Evolutionary conservation across 2,888 invertebrate genomes (phyloP).

Genomic region (Baronia brevicornis): DNA sequence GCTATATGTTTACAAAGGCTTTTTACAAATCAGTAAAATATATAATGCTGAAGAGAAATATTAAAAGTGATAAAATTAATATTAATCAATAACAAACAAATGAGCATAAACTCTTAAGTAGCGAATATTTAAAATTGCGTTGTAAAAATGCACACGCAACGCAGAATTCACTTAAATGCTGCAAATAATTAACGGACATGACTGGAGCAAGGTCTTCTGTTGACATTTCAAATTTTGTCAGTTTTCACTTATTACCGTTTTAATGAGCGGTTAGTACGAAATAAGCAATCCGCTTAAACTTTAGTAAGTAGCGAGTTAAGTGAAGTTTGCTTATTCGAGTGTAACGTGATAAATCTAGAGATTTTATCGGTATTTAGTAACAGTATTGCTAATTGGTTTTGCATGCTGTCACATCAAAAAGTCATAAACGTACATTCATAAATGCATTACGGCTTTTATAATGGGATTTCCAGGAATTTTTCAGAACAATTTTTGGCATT

Average conservation of each 20-base stretch:
- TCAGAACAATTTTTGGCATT: too few species aligned
- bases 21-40: too few species aligned
- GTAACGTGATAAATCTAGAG: slow-evolving; percentile 1
- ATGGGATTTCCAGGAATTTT: too few species aligned
- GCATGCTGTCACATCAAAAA: slow-evolving; percentile 5
- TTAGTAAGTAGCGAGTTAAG: slow-evolving; percentile 1
- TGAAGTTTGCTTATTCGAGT: neutral
- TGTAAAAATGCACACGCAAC: neutral
- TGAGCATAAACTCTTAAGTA: too few species aligned
- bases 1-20: too few species aligned
- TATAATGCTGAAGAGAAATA: too few species aligned
- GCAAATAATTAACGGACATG: slow-evolving; percentile 51
- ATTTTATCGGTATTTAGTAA: slow-evolving; percentile 10
- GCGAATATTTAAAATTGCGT: slow-evolving; percentile 1
- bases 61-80: too few species aligned
- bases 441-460: too few species aligned
- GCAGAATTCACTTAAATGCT: slow-evolving; percentile 31
- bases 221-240: slow-evolving; percentile 57
- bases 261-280: slow-evolving; percentile 25
- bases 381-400: slow-evolving; percentile 6
- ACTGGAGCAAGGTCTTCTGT: slow-evolving; percentile 52
- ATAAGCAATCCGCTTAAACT: slow-evolving; percentile 13
- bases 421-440: slow-evolving; percentile 8
- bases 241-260: slow-evolving; percentile 56
- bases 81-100: too few species aligned